Percentiles rank a stretch among this genome's conserved stretches.
These are phyloP conservation scores for Laticauda colubrina DNA, from an alignment of 2,113 vertebrate genomes.

Conservation along the genomic window DNA sequence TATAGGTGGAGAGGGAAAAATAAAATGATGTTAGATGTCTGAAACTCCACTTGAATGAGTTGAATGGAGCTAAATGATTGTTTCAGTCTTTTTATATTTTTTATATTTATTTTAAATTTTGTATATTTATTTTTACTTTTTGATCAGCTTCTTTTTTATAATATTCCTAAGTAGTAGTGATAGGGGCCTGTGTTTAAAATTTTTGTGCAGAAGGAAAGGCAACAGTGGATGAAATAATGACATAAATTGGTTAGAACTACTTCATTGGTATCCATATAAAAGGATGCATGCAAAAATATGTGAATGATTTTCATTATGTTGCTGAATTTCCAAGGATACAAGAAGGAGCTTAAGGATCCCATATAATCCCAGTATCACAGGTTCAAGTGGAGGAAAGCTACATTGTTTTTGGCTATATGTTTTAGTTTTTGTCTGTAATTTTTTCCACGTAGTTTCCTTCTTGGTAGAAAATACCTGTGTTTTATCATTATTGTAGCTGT, in stretches of 20 bases:
- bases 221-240: background rate
- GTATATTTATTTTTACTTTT: background rate
- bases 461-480: background rate
- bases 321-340: background rate
- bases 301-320: background rate
- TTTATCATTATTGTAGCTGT: background rate
- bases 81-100: background rate
- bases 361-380: background rate
- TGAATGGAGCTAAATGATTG: background rate
- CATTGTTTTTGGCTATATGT: background rate
- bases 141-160: constrained; percentile 1
- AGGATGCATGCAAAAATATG: background rate
- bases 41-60: background rate
- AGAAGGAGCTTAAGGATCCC: background rate
- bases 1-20: background rate
- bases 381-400: background rate
- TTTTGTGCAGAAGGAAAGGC: background rate
- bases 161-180: background rate
- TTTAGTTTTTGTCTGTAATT: background rate
- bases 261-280: background rate
- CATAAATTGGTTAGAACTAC: background rate
- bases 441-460: background rate
- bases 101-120: background rate
- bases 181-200: background rate
- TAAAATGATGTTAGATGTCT: background rate